Base-by-base conservation (phyloP, 2,113 vertebrate genomes). In the Dromaius novaehollandiae region DNA sequence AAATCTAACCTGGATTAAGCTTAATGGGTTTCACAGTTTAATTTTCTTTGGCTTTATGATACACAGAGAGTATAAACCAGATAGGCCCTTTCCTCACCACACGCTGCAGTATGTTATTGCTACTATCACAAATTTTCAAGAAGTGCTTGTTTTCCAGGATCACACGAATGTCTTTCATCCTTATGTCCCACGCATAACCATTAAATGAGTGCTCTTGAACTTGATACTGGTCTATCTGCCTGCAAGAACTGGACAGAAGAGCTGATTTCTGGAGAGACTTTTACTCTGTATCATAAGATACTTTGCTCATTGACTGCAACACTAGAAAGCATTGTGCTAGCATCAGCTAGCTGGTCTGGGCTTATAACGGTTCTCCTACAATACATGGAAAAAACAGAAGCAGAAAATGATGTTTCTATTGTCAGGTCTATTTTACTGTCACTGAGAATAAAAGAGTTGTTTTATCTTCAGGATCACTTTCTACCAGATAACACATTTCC, bases 331-430 rank as follows among this genome's bases (percentile, higher is more conserved):
- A 36, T 11, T 16, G 22, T 86, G 55, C 50, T 46, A 94, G 30
- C 56, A 85, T 93, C 80, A 87, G 64, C 65, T 16, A 40, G 28
- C 58, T 53, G 50, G 50, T 79, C 40, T 40, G 55, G 42, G n/a
- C 48, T 80, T 58, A 17, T 64, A 63, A 42, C 18, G 25, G 18
- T 69, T 82, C 46, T 73, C 80, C 61, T 30, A 8, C 48, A 69
- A 64, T 20, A 71, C 46, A 40, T 26, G 65, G 76, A 88, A 86
- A 88, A 86, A 96, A 90, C 76, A 84, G 82, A 68, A 81, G 68
- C 24, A 81, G 50, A 22, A 74, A 76, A 83, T 90, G 80, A n/a
- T 48, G 53, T 42, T 93, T 81, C 69, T 91, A 53, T 85, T 82
- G 83, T 70, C 70, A 80, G 70, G 71, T 84, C 34, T 91, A 4